These are phyloP conservation scores for Anarhynchus alexandrinus DNA, from an alignment of 2,113 vertebrate species.

Conservation along the genomic window DNA sequence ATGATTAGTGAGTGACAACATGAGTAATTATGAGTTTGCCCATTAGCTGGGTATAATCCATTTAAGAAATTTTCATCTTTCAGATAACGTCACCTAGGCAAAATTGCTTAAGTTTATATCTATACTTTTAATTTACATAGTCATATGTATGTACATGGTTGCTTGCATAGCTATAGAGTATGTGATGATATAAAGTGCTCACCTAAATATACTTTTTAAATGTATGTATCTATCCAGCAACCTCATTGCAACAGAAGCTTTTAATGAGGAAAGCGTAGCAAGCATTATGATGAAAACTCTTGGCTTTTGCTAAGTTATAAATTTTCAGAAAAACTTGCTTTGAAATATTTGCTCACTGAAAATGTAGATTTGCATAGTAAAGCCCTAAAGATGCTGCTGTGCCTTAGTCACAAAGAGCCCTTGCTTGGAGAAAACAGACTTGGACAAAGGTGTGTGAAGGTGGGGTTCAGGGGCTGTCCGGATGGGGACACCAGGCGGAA, in stretches of 20 bases:
- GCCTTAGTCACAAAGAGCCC: neutral
- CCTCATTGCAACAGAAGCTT: neutral
- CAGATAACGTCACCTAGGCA: neutral
- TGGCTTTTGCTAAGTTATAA: neutral
- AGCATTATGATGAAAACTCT: neutral
- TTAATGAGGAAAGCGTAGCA: neutral
- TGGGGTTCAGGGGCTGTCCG: fast-evolving
- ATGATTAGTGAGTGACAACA: neutral
- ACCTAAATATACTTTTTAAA: neutral
- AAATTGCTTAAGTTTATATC: neutral
- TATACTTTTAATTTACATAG: neutral
- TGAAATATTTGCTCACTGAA: neutral
- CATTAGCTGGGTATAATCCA: neutral
- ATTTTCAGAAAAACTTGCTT: neutral
- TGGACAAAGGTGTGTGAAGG: neutral
- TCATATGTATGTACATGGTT: neutral
- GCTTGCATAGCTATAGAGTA: neutral
- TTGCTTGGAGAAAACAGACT: neutral
- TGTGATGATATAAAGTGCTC: neutral
- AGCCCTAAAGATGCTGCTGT: neutral
- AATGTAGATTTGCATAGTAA: neutral
- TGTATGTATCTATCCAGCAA: neutral
- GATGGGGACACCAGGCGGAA: neutral
- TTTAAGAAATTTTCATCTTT: neutral
- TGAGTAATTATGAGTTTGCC: neutral